These are phyloP conservation scores for Sarcophaga subvicina DNA, from an alignment of 2,888 invertebrate species.

Conservation along the genomic window DNA sequence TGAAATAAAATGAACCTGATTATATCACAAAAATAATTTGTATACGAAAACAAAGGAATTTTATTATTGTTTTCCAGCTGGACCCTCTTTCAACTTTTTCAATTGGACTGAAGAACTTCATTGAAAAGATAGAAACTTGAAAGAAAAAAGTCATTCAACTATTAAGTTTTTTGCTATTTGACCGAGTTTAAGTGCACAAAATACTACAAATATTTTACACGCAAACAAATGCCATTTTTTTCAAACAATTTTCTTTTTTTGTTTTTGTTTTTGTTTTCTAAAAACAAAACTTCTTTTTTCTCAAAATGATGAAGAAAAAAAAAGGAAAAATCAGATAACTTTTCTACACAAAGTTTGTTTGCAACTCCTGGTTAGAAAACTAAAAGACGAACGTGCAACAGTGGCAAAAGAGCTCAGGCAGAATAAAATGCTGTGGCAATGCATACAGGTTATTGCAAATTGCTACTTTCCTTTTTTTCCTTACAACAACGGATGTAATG, in stretches of 20 bases:
- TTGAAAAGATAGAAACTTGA: neutral
- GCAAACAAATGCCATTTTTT: constrained; percentile 40
- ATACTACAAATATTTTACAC: constrained; percentile 47
- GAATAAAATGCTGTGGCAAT: neutral
- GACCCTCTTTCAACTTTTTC: constrained; percentile 53
- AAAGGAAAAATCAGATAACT: constrained; percentile 33
- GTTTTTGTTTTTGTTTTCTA: constrained; percentile 47
- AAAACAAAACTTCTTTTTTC: constrained; percentile 55
- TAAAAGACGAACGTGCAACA: constrained; percentile 1
- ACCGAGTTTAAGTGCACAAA: constrained; percentile 55
- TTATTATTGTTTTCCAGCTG: constrained; percentile 53
- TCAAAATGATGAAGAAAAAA: constrained; percentile 12
- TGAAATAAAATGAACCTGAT: constrained; percentile 34
- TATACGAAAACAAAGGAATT: constrained; percentile 43
- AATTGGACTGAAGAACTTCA: constrained; percentile 48
- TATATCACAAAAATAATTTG: constrained; percentile 51
- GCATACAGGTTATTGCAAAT: constrained; percentile 65
- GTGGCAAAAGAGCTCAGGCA: neutral
- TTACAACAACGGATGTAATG: constrained; percentile 53
- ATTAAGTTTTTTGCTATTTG: constrained; percentile 45
- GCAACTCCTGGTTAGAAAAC: constrained; percentile 32
- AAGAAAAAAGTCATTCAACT: constrained; percentile 57
- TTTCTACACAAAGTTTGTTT: constrained; percentile 54
- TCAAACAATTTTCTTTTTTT: neutral
- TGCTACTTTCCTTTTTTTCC: constrained; percentile 64